phyloP scores from a whole-genome alignment of 2,113 vertebrate genomes.

The Macrotis lagotis region DNA sequence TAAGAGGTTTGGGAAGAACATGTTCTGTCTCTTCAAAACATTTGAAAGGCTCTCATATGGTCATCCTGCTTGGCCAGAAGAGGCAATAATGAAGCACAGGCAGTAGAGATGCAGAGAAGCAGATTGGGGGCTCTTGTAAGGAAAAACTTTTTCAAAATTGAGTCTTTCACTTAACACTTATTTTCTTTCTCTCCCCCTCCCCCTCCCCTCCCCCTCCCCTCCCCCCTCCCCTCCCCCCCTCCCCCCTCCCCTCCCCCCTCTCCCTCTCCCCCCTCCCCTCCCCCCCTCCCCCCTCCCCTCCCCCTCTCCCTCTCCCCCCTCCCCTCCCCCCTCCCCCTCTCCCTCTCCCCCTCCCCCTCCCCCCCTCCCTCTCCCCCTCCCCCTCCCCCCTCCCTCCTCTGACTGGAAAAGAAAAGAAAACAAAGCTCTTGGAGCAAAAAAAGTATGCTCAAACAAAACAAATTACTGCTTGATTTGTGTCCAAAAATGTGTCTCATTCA shows the following conservation, averaged over 20 bases:
- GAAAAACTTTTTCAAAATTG: not conserved
- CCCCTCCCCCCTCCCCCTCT: not conserved
- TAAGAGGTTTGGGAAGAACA: not conserved
- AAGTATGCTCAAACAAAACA: not conserved
- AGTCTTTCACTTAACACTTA: not conserved
- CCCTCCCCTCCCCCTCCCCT: not conserved
- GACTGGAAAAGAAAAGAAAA: not conserved
- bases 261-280: not conserved
- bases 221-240: too few species aligned
- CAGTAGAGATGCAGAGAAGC: not conserved
- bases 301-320: not conserved
- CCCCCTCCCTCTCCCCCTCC: not conserved
- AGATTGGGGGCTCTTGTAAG: not conserved
- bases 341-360: not conserved
- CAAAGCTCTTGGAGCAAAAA: not conserved
- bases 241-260: not conserved
- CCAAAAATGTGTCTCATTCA: not conserved
- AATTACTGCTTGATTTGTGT: not conserved
- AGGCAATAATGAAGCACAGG: not conserved
- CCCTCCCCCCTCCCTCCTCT: not conserved
- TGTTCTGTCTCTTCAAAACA: not conserved
- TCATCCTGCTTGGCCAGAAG: not conserved
- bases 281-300: not conserved
- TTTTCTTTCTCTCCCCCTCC: not conserved
- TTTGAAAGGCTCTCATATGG: not conserved